Conservation (phyloP, 2,888 invertebrate genomes). For the Phytoseiulus persimilis region DNA sequence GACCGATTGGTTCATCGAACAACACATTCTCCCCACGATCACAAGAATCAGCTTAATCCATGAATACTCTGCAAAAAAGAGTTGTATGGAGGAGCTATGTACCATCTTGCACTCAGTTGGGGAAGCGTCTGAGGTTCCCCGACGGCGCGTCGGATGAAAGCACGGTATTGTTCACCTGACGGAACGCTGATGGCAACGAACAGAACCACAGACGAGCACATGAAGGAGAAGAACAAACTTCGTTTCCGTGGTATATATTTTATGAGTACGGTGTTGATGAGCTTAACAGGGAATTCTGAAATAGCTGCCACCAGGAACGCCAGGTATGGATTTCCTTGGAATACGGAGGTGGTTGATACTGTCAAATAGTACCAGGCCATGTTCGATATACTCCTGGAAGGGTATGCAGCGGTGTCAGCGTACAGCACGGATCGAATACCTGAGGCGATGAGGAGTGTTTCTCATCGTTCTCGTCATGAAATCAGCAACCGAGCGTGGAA, state of each 20-base stretch:
- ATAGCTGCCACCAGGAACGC: neutral
- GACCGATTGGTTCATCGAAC: conserved; percentile 6
- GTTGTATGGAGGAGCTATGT: no score
- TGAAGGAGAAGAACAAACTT: neutral
- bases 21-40: neutral
- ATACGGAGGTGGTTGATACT: conserved; percentile 11
- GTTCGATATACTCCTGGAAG: conserved; percentile 9
- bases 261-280: conserved; percentile 19
- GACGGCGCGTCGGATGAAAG: no score
- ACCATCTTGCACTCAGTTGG: no score
- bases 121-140: no score
- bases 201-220: conserved; percentile 17
- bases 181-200: neutral
- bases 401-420: no score
- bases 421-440: no score
- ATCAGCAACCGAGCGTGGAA: neutral
- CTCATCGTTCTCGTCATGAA: no score
- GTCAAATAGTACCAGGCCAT: conserved; percentile 29
- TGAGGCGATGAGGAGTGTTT: no score
- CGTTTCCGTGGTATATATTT: conserved; percentile 14
- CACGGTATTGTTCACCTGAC: neutral
- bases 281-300: neutral
- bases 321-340: neutral
- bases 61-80: neutral
- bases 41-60: neutral